Evolutionary conservation across 2,888 invertebrate species (phyloP), one percentile per base, ranked within the genome.

Genomic region (Stratiomys singularior): DNA sequence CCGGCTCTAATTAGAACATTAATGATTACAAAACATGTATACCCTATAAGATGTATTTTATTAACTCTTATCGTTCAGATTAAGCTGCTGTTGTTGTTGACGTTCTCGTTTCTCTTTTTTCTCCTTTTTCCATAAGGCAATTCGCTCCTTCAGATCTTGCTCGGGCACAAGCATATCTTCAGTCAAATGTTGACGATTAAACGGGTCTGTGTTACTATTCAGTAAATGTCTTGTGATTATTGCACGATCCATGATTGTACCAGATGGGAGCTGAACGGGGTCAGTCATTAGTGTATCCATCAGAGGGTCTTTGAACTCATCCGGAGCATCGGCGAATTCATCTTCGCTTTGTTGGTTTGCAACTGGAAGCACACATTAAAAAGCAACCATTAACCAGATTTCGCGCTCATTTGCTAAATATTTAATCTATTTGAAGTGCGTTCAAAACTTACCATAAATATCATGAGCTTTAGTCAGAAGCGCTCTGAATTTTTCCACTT

Each of bases 261-360:
- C 96, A 80, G 96, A 96, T 1, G 98, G 98, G 83, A 98, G 89
- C 80, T 93, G 88, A 11, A 98, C 98, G 11, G 98, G 98, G 88
- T 98, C 98, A 5, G 93, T 93, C 98, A 98, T 98, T 72, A 98
- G 88, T 0, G 98, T 98, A 86, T 97, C 97, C 98, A 98, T 98
- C 46, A 98, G 89, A 0, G 98, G 98, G 89, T 98, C 98, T 86
- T 93, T 93, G 87, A 97, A 98, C 87, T 98, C 98, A 82, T 98
- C 98, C 0, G 98, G 98, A 47, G 97, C 97, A 87, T 98, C 97
- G 25, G 96, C 96, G 85, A 93, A 95, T 88, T 98, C 98, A 82
- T 97, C 94, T 83, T 97, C 97, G 81, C 93, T 92, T 83, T 95
- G 93, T 86, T 94, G 92, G 86, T 97, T 98, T 72, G 92, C 91